Evolutionary conservation across 2,113 vertebrate genomes (phyloP).

Genomic region (Prietella phreatophila): DNA sequence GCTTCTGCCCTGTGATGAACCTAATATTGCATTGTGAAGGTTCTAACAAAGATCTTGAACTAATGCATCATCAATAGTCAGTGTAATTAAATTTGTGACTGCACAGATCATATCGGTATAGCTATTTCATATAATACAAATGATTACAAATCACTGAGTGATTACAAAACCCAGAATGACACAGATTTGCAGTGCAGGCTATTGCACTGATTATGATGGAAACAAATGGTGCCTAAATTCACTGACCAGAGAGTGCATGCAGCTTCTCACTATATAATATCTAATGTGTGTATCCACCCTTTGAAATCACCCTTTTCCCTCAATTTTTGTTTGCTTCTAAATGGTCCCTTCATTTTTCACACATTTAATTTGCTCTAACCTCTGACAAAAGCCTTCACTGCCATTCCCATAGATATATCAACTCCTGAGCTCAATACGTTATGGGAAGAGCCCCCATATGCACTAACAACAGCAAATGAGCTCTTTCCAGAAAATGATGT

Average conservation of each 20-base stretch:
- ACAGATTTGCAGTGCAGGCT: not conserved
- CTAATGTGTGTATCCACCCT: not conserved
- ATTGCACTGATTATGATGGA: slow-evolving; percentile 7
- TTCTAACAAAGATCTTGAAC: slow-evolving; percentile 13
- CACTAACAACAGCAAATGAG: slow-evolving; percentile 67
- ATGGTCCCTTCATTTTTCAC: slow-evolving; percentile 8
- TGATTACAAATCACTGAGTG: not conserved
- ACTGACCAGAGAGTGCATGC: slow-evolving; percentile 4
- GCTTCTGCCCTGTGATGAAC: slow-evolving; percentile 26
- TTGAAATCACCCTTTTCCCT: not conserved
- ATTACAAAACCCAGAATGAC: not conserved
- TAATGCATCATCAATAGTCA: not conserved
- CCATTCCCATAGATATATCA: slow-evolving; percentile 67
- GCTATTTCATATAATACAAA: not conserved
- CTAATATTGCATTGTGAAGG: not conserved
- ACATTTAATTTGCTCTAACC: slow-evolving; percentile 36
- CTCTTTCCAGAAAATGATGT: slow-evolving; percentile 71
- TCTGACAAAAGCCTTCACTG: slow-evolving; percentile 11
- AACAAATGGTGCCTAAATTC: slow-evolving; percentile 8
- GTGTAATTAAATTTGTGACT: not conserved
- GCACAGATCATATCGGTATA: not conserved
- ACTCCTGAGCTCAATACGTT: slow-evolving; percentile 76
- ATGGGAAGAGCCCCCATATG: slow-evolving; percentile 72
- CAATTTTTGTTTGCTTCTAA: not conserved
- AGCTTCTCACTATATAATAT: not conserved